These are phyloP conservation scores for Microctonus brassicae DNA, from an alignment of 2,888 invertebrate species.

Conservation along the genomic window DNA sequence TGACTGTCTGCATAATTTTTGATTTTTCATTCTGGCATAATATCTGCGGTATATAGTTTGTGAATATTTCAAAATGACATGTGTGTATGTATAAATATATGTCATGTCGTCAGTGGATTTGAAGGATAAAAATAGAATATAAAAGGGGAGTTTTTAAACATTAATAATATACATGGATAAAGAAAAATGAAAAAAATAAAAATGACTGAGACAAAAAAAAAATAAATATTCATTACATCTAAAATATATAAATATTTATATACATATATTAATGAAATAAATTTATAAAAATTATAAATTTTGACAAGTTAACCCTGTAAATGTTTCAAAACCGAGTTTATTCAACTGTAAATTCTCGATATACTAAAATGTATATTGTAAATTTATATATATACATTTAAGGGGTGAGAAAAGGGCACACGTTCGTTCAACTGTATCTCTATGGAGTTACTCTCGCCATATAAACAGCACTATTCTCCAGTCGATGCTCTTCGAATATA, in stretches of 20 bases:
- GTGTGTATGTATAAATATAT: slow-evolving; percentile 54
- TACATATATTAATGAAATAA: background rate
- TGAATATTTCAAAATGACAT: background rate
- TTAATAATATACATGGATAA: too few species aligned
- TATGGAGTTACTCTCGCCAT: slow-evolving; percentile 61
- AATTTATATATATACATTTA: too few species aligned
- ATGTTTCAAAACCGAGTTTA: background rate
- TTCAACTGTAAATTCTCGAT: background rate
- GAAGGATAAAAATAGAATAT: slow-evolving; percentile 59
- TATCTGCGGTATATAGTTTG: background rate
- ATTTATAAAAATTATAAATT: background rate
- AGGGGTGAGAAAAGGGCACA: background rate
- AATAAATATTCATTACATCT: too few species aligned
- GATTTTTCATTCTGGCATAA: slow-evolving; percentile 5
- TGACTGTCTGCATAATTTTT: background rate
- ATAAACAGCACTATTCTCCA: slow-evolving; percentile 66
- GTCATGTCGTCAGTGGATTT: slow-evolving; percentile 70
- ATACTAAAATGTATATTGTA: background rate
- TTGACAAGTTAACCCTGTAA: background rate
- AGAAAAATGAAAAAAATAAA: too few species aligned
- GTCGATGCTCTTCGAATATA: slow-evolving; percentile 68
- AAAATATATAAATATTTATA: too few species aligned
- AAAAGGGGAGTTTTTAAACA: too few species aligned
- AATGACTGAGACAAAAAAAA: too few species aligned
- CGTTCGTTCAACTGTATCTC: slow-evolving; percentile 63